Base-by-base conservation (phyloP, 1,140 invertebrate species). In the Drosophila bocqueti region DNA sequence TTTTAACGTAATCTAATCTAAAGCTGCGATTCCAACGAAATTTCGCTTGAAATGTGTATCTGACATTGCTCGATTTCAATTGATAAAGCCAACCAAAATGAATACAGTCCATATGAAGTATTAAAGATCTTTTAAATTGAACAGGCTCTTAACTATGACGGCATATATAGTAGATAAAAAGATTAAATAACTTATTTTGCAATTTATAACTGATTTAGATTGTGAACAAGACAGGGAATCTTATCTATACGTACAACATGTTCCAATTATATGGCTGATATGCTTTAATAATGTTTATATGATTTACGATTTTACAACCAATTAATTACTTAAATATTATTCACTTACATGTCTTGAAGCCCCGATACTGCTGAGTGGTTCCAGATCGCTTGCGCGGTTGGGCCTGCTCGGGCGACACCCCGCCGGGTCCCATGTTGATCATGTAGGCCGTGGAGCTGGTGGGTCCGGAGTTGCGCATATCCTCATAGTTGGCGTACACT, bases 401-500 rank as follows among this genome's bases (percentile, higher is more conserved):
- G 3, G 66, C 29, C 5, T 42, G 49, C 16, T 47, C 57, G 1
- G 57, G 34, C 0, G 36, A 0, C 15, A 29, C 40, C 11, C 21
- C 66, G 0, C 52, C 46, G 9, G 75, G 46, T 1, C 50, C 40
- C 50, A 86, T 79, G 26, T 69, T 71, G 46, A 86, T 71, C 54
- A 76, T 72, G 38, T 86, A 82, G n/a, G 62, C 52, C 34, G 67
- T 76, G 13, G 83, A 79, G 26, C 83, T 64, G 9, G 60, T 72
- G 1, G 76, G 31, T 9, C 77, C 83, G 15, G 83, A 86, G 43
- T 74, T 52, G 0, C 83, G 75, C 59, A 86, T 62, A 54, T 87
- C 79, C 79, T 87, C 83, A 16, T 86, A 86, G 38, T 86, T 86
- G 55, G 83, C 79, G 34, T 86, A 86, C 15, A 84, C 50, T 3